Base-by-base conservation (phyloP, 2,888 invertebrate genomes). In the Andrena camellia region DNA sequence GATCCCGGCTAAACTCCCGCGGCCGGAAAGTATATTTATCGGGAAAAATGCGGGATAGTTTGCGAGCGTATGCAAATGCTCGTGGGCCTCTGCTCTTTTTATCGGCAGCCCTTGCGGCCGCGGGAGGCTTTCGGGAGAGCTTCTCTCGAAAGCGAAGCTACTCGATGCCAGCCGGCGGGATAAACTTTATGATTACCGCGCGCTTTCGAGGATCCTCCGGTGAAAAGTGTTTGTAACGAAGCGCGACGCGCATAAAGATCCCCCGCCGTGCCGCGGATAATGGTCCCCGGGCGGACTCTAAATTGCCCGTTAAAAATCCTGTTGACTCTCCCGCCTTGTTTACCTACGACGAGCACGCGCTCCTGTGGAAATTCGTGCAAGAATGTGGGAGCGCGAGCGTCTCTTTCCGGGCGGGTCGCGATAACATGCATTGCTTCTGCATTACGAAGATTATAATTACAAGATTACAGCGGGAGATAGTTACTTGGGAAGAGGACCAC, bases 11-110 rank as follows among this genome's bases (percentile, higher is more conserved):
- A 78, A 90, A 89, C 87, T 88, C 85, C 85, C 86, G 81, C 82
- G 84, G 85, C 87, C 23, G 60, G 52, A 33, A 62, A 74, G 86
- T 92, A 90, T 90, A 91, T 91, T 91, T 90, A 90, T 91, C 89
- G 90, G 86, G 78, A 84, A 69, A 89, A 90, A 90, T 86, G 90
- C 80, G 86, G 80, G 84, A 84, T 86, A 80, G 88, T 82, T 86
- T 70, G 88, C 84, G 84, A 86, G 84, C 85, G 85, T 90, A 91
- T 91, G 91, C 90, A 91, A 91, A 92, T 90, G 88, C 86, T 82
- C 48, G 68, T 72, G 33, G 29, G 67, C 71, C 64, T 72, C 60
- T 64, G 72, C 57, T 73, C 60, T 72, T 84, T 80, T 87, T 88
- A 77, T 81, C 77, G 81, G 69, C 77, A 31, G 62, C 29, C 20